Evolutionary conservation across 2,888 invertebrate genomes (phyloP).

Genomic region (Drosophila tanythrix): DNA sequence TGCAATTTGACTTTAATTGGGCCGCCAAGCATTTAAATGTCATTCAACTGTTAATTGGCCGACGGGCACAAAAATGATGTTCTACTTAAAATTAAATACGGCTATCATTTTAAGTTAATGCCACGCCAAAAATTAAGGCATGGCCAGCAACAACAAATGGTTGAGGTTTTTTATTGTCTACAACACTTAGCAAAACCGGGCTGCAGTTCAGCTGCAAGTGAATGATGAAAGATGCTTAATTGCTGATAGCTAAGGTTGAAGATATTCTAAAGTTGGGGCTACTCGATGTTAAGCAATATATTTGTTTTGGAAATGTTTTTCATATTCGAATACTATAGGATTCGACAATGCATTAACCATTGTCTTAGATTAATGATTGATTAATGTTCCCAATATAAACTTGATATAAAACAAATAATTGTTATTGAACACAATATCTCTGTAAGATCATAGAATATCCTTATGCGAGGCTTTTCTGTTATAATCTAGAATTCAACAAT

Average conservation of each 20-base stretch:
- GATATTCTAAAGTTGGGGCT: background rate
- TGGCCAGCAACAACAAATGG: constrained; percentile 16
- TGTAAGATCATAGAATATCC: background rate
- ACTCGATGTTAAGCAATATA: background rate
- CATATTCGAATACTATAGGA: background rate
- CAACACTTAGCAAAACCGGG: constrained; percentile 15
- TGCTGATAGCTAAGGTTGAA: constrained; percentile 4
- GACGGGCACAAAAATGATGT: constrained; percentile 53
- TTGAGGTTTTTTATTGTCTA: constrained; percentile 8
- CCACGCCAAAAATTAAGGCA: constrained; percentile 23
- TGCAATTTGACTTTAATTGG: constrained; percentile 63
- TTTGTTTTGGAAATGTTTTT: background rate
- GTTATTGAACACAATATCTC: background rate
- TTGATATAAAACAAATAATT: background rate
- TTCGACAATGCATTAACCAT: background rate
- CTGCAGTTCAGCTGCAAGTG: constrained; percentile 4
- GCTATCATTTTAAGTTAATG: constrained; percentile 64
- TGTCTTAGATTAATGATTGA: background rate
- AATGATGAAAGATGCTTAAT: constrained; percentile 6
- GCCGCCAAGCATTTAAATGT: constrained; percentile 69
- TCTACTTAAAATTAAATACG: constrained; percentile 65
- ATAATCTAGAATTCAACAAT: background rate
- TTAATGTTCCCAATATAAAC: background rate
- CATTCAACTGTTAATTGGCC: constrained; percentile 74
- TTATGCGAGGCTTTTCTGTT: background rate